Evolutionary conservation across 2,888 invertebrate species (phyloP), one percentile per base, ranked within the genome.

Genomic region (Chymomyza caudatula): DNA sequence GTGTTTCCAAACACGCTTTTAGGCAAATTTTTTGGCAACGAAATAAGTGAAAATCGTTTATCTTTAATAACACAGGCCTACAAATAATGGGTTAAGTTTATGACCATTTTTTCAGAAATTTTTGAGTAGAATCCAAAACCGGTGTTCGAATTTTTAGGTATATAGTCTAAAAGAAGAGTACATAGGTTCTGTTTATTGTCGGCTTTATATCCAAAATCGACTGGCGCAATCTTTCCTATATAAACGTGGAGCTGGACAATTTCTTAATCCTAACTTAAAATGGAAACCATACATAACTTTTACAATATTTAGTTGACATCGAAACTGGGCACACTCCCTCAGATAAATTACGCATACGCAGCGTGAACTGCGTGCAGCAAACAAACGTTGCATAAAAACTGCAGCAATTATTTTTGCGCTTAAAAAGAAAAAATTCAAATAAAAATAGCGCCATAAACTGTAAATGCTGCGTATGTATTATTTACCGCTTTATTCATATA

Each of bases 331-430:
- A 11, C 29, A 37, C 29, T 37, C 11, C 11, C 29, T 0, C 29
- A 11, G 8, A 3, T 37, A 19, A 25, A 66, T 69, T 53, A 54
- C 67, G 57, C 63, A 69, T 60, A 69, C 63, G 66, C 62, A 63
- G 4, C 23, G 60, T 58, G 54, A 2, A 17, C 42, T 15, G 5
- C 17, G 44, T 58, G 60, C 54, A 58, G 44, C 44, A 15, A 20
- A 15, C 66, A 69, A 60, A 61, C 51, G 59, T 54, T 51, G 55
- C 44, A 57, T 23, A 23, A 52, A 52, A 58, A 74, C 65, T 67
- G 51, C 52, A 63, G 63, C 55, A 72, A 69, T 79, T 69, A 77
- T 77, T 79, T 74, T 72, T 67, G 60, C 64, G 55, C 59, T 71
- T 62, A 47, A 47, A 47, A 47, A 47, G 17, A 47, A 47, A 47